Evolutionary conservation across 2,888 invertebrate genomes (phyloP).

Genomic region (Hartigia nigra): DNA sequence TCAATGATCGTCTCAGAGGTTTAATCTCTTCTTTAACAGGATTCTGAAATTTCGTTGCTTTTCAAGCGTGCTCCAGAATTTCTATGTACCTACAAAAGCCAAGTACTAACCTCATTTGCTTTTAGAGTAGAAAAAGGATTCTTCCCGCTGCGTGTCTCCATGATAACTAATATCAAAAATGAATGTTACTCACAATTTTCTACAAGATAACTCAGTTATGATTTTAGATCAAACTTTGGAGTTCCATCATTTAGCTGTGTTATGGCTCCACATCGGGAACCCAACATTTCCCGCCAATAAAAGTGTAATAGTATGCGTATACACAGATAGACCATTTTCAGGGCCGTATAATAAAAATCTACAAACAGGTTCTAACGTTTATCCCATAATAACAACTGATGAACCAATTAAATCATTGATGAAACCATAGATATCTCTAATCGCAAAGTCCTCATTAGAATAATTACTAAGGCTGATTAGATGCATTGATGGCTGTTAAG

Average conservation of each 20-base stretch:
- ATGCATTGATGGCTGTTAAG: neutral
- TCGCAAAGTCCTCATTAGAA: neutral
- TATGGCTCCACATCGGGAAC: neutral
- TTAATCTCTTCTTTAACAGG: constrained; percentile 15
- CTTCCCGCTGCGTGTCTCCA: neutral
- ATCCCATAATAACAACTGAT: neutral
- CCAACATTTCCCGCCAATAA: neutral
- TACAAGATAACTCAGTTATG: neutral
- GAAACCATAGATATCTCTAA: neutral
- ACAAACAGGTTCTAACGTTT: neutral
- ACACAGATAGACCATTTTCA: neutral
- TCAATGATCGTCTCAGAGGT: constrained; percentile 37
- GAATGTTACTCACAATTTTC: neutral
- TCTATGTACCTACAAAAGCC: neutral
- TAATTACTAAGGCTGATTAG: too few relatives aligned
- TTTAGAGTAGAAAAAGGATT: neutral
- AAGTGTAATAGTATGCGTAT: neutral
- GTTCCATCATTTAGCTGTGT: neutral
- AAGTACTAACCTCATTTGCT: neutral
- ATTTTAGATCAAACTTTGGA: neutral
- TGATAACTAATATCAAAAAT: neutral
- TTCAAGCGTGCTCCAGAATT: neutral
- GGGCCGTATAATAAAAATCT: neutral
- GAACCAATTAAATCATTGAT: neutral
- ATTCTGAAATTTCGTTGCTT: constrained; percentile 16